Evolutionary conservation across 2,797 vertebrate genomes (phyloP).

Genomic region (Chelidonichthys spinosus): DNA sequence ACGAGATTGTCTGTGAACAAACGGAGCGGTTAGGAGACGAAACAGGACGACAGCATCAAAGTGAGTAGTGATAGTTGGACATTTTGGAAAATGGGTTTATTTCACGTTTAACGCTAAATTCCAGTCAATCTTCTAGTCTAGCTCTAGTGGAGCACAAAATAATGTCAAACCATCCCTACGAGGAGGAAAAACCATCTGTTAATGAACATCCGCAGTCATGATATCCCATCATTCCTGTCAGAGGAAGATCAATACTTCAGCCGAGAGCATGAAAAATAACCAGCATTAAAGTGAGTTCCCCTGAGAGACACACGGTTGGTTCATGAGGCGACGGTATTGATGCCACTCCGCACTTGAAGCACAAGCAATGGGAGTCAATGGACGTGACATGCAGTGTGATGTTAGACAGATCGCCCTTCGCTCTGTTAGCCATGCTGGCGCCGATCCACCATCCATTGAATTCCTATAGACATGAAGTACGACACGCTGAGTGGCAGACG

Average conservation of each 20-base stretch:
- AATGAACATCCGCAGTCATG: conserved; percentile 34
- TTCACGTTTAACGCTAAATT: no score
- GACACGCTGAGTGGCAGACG: conserved; percentile 43
- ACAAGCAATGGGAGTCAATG: conserved; percentile 68
- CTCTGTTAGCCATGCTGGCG: conserved; percentile 64
- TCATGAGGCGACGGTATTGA: conserved; percentile 53
- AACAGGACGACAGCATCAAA: background rate
- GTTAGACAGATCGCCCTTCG: conserved; percentile 60
- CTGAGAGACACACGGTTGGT: conserved; percentile 40
- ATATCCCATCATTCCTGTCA: conserved; percentile 38
- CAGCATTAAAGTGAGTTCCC: conserved; percentile 45
- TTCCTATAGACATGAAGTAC: conserved; percentile 65
- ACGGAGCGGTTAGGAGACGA: background rate
- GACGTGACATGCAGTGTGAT: conserved; percentile 66
- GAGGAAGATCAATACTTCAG: conserved; percentile 58
- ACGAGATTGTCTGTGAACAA: conserved; percentile 70
- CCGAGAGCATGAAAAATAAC: conserved; percentile 48
- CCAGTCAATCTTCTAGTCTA: no score
- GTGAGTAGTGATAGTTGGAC: background rate
- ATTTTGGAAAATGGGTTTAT: background rate
- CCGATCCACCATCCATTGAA: conserved; percentile 62
- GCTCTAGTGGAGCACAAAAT: conserved; percentile 18
- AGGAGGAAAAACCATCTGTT: conserved; percentile 31
- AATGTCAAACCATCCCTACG: conserved; percentile 13
- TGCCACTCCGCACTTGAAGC: conserved; percentile 62